A percentile compares a stretch with the other conserved stretches of the same genome.
Evolutionary conservation across 2,113 vertebrate species (phyloP).

Genomic region (Hypocryptadius cinnamomeus): DNA sequence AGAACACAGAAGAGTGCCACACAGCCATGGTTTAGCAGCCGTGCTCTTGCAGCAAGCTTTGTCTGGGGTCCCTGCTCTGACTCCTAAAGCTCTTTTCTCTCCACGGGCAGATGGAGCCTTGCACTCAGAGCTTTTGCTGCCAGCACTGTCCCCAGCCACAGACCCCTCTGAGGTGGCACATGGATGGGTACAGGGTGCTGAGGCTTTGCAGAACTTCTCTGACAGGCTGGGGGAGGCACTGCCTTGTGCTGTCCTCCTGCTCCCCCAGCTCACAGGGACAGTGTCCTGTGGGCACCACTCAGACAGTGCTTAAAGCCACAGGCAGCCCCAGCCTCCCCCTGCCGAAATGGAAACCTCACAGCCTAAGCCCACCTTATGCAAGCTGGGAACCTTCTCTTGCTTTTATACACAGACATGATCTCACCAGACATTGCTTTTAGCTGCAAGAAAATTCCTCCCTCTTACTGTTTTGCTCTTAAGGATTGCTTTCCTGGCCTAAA

Average conservation of each 20-base stretch:
- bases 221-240: not conserved
- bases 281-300: not conserved
- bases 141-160: not conserved
- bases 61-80: not conserved
- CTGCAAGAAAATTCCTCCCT: not conserved
- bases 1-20: not conserved
- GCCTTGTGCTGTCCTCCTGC: not conserved
- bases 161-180: not conserved
- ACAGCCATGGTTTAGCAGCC: not conserved
- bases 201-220: not conserved
- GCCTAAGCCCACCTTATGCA: not conserved
- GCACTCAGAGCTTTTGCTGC: not conserved
- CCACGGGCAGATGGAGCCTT: accelerated
- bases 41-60: not conserved
- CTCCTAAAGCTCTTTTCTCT: not conserved
- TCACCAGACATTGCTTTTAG: not conserved
- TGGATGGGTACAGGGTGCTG: not conserved
- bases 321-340: not conserved
- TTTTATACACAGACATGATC: not conserved
- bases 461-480: not conserved
- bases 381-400: not conserved
- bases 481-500: not conserved
- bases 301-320: not conserved
- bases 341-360: not conserved
- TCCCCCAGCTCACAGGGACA: not conserved